Conservation (phyloP, 2,113 vertebrate genomes). For the Anhinga rufa region DNA sequence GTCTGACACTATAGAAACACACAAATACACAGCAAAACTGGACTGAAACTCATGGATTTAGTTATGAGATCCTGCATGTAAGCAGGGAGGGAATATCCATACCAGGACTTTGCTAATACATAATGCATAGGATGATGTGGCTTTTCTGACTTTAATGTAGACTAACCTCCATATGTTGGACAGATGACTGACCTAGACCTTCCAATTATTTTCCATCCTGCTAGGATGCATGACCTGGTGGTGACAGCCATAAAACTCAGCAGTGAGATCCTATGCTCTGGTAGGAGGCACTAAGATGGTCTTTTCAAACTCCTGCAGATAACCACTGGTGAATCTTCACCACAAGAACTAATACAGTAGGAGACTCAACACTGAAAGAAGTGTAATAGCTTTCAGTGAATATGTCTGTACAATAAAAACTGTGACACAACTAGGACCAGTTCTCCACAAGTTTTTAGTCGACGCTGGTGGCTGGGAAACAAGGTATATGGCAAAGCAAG, state of each 20-base stretch:
- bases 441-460: background rate
- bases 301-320: background rate
- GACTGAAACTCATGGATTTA: background rate
- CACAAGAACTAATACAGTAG: rapidly evolving
- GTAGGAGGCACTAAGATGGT: background rate
- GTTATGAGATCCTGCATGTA: background rate
- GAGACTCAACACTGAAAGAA: background rate
- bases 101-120: background rate
- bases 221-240: background rate
- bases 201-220: background rate
- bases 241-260: background rate
- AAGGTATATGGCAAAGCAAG: background rate
- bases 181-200: background rate
- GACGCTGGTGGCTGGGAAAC: background rate
- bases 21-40: background rate
- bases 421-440: background rate
- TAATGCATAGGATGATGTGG: background rate
- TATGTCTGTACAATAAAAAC: background rate
- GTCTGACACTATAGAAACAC: background rate
- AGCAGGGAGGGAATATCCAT: background rate
- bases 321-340: background rate
- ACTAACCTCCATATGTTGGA: background rate
- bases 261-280: background rate
- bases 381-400: background rate
- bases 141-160: background rate